These are phyloP conservation scores for Himalopsyche anomala DNA, from an alignment of 2,888 invertebrate genomes.

Conservation along the genomic window DNA sequence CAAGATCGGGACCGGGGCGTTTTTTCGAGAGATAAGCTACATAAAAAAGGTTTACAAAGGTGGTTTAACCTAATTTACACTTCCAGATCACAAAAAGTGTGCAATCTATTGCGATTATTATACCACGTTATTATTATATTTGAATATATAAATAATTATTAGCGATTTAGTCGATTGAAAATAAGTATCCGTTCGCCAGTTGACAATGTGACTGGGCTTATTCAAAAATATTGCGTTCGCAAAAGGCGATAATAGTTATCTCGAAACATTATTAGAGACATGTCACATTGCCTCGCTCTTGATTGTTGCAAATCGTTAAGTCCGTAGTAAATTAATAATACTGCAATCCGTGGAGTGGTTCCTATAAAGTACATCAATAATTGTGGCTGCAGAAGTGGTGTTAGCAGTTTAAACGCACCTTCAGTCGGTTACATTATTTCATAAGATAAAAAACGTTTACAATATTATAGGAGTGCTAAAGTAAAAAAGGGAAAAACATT, in stretches of 20 bases:
- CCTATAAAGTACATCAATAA: not conserved
- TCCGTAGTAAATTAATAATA: constrained; percentile 9
- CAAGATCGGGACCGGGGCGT: constrained; percentile 13
- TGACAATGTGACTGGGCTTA: not conserved
- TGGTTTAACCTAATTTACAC: not conserved
- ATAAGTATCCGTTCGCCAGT: not conserved
- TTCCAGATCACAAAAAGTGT: not conserved
- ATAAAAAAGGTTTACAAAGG: not conserved
- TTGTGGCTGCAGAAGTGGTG: constrained; percentile 16
- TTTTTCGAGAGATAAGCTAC: constrained; percentile 1
- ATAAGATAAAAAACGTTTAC: constrained; percentile 36
- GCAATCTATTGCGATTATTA: not conserved
- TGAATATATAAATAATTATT: constrained; percentile 21
- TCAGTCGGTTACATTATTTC: constrained; percentile 31
- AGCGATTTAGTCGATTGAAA: constrained; percentile 18
- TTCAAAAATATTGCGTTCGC: not conserved
- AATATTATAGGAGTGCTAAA: constrained; percentile 39
- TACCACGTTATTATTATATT: constrained; percentile 3
- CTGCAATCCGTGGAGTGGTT: constrained; percentile 3
- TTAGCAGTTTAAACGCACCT: constrained; percentile 30
- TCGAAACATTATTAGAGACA: not conserved
- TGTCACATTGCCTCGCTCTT: not conserved
- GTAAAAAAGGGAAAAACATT: constrained; percentile 37
- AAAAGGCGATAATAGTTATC: not conserved
- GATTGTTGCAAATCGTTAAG: not conserved